Evolutionary conservation across 2,113 vertebrate species (phyloP).

Genomic region (Pollachius pollachius): DNA sequence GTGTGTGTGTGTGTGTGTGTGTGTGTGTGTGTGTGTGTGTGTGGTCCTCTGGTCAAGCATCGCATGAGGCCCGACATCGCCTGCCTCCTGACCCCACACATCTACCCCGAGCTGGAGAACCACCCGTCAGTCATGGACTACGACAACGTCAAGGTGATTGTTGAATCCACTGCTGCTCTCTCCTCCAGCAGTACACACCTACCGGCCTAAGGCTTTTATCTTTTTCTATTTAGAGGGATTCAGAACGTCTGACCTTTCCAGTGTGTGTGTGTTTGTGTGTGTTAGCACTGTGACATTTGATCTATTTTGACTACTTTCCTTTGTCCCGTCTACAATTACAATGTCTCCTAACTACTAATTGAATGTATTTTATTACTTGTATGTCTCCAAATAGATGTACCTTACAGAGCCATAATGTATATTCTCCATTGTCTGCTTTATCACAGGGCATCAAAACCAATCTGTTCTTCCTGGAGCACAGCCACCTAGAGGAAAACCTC

Average conservation of each 20-base stretch:
- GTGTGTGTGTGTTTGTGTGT: too few species aligned
- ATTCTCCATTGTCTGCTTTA: conserved; percentile 10
- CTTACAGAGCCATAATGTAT: too few species aligned
- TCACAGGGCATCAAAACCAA: conserved; percentile 83
- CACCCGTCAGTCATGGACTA: conserved; percentile 9
- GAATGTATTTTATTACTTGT: too few species aligned
- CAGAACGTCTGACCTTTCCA: too few species aligned
- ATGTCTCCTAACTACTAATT: too few species aligned
- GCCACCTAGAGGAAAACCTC: conserved; percentile 78
- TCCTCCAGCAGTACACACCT: too few species aligned
- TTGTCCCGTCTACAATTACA: too few species aligned
- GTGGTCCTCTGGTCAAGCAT: background rate
- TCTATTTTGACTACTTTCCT: too few species aligned
- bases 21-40: background rate
- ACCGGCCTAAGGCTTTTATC: too few species aligned
- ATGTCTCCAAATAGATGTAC: too few species aligned
- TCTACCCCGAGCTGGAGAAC: conserved; percentile 8
- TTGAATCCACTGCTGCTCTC: background rate
- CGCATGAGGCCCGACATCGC: conserved; percentile 7
- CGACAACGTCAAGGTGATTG: conserved; percentile 1
- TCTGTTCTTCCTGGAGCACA: conserved; percentile 89
- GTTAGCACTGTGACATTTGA: conserved; percentile 31
- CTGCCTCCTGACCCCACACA: conserved; percentile 8
- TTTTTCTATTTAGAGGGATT: too few species aligned
- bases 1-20: background rate